Evolutionary conservation across 2,888 invertebrate genomes (phyloP).

Genomic region (Nemotelus nigrinus): DNA sequence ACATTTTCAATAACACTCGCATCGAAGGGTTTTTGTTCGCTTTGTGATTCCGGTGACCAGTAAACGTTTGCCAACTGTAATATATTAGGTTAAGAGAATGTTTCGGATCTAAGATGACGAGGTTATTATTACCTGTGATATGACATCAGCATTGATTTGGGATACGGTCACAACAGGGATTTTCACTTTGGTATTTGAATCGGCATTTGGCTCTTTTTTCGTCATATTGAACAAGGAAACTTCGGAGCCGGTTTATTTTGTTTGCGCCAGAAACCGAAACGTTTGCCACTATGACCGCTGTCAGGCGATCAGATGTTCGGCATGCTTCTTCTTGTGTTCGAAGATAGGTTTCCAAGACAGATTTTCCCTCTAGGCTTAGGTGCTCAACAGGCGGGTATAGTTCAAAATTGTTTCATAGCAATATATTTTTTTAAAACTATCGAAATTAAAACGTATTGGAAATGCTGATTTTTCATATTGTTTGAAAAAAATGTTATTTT

Average conservation of each 20-base stretch:
- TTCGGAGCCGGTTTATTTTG: background rate
- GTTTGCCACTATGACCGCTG: background rate
- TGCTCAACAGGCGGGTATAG: too few relatives aligned
- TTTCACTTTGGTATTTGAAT: conserved; percentile 54
- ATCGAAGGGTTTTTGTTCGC: conserved; percentile 78
- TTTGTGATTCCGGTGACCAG: conserved; percentile 88
- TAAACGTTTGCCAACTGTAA: conserved; percentile 87
- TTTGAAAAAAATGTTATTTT: too few relatives aligned
- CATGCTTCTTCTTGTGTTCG: conserved; percentile 5
- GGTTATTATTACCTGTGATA: conserved; percentile 77
- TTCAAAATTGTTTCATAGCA: too few relatives aligned
- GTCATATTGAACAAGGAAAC: conserved; percentile 22
- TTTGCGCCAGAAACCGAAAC: background rate
- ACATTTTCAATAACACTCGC: conserved; percentile 86
- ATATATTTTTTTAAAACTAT: too few relatives aligned
- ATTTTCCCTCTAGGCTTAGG: too few relatives aligned
- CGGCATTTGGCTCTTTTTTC: conserved; percentile 46
- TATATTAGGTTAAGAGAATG: conserved; percentile 9
- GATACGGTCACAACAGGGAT: conserved; percentile 73
- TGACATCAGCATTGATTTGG: conserved; percentile 89
- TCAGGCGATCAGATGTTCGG: background rate
- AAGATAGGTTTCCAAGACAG: background rate
- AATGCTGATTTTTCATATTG: too few relatives aligned
- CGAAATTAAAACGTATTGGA: too few relatives aligned
- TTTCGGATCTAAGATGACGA: background rate